A percentile compares a stretch with the other conserved stretches of the same genome.
Evolutionary conservation across 2,797 vertebrate species (phyloP).

Genomic region (Microchirus variegatus): DNA sequence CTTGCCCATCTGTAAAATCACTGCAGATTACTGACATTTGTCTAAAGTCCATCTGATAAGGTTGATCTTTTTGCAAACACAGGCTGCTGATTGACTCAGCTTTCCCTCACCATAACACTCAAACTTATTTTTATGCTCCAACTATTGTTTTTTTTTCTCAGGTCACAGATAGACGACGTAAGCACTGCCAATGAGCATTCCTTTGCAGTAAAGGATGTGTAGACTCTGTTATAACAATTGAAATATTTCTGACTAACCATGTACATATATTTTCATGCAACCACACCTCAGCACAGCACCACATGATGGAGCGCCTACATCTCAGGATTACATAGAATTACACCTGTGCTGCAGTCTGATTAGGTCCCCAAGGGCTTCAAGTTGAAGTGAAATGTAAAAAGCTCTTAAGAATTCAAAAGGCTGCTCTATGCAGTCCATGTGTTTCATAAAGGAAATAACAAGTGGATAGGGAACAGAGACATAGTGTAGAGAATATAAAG

Average conservation of each 20-base stretch:
- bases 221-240: no score
- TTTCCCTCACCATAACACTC: neutral
- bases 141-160: neutral
- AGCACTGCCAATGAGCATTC: no score
- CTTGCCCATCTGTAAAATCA: no score
- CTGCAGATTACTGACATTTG: no score
- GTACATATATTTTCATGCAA: neutral
- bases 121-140: neutral
- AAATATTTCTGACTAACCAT: no score
- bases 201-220: no score
- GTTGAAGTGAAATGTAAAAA: neutral
- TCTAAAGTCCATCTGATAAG: no score
- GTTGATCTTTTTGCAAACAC: no score
- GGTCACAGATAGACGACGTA: no score
- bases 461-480: conserved; percentile 23
- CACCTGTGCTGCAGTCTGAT: neutral
- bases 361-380: conserved; percentile 6
- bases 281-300: neutral
- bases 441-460: conserved; percentile 20
- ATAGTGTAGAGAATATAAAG: conserved; percentile 17
- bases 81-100: no score
- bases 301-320: neutral
- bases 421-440: conserved; percentile 26
- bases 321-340: neutral
- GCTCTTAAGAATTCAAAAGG: neutral